These are phyloP conservation scores for Enteromius anoplus DNA, from an alignment of 2,797 vertebrate genomes.

Conservation along the genomic window DNA sequence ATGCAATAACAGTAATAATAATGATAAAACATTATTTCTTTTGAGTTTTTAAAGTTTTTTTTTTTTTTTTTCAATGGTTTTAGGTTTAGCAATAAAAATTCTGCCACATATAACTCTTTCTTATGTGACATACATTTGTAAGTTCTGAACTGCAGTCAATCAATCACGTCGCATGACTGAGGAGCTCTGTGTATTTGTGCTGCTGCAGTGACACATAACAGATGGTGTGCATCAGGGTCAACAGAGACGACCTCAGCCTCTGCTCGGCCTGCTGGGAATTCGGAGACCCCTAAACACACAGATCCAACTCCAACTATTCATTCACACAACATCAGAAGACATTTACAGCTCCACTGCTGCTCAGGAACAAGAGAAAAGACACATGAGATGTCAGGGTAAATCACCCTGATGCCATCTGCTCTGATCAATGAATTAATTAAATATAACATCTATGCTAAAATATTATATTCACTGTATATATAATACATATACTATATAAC, in stretches of 20 bases:
- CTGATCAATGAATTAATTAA: not conserved
- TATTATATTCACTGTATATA: too few relatives aligned
- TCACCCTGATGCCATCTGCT: not conserved
- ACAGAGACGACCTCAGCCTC: conserved; percentile 32
- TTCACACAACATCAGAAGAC: not conserved
- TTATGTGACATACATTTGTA: not conserved
- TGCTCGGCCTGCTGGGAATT: conserved; percentile 37
- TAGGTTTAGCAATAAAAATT: not conserved
- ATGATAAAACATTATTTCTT: too few relatives aligned
- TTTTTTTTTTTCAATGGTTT: too few relatives aligned
- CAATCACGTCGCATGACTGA: not conserved
- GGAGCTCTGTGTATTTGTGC: conserved; percentile 26
- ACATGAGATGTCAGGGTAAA: not conserved
- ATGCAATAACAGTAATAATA: too few relatives aligned
- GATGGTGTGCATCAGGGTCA: conserved; percentile 54
- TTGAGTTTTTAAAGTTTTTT: too few relatives aligned
- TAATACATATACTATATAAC: not conserved
- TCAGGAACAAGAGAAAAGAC: not conserved
- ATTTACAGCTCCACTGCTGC: not conserved
- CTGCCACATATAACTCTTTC: not conserved
- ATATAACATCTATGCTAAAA: not conserved
- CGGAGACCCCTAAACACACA: not conserved
- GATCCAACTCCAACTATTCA: conserved; percentile 6
- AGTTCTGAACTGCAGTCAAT: not conserved
- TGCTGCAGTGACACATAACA: conserved; percentile 42